Base-by-base conservation (phyloP, 1,140 invertebrate genomes). In the Drosophila kikkawai region DNA sequence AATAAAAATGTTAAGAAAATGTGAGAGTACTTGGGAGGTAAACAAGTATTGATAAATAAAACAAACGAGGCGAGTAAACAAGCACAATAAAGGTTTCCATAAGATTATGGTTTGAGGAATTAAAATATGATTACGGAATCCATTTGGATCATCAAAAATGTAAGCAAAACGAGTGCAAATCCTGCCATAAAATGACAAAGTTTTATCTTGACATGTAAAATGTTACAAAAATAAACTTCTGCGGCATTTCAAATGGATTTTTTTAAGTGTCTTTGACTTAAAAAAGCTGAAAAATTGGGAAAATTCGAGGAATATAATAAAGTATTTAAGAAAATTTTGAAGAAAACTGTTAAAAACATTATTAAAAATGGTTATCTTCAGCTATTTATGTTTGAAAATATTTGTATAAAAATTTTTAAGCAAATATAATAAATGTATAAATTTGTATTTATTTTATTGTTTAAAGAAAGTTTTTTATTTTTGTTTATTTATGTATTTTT, bases 21-120 rank as follows among this genome's bases (percentile, higher is more conserved):
- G 13, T 19, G 8, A 2, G 34, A n/a, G 34, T 53, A 0, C 3
- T 34, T 5, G n/a, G 34, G 12, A 15, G 32, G 5, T 37, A 22
- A 56, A 37, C 34, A 37, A 61, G 50, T 53, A 41, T 32, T 1
- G 29, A 11, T 2, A 53, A 53, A 63, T 63, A 11, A 41, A 55
- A 55, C 48, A 53, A 63, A 39, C 36, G 22, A 29, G 34, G 34
- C 47, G 50, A 11, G 13, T 32, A 41, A 63, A 53, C 47, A 41
- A 1, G 22, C 32, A 55, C 36, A 37, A 55, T 39, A 39, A 55
- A 36, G 7, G 9, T 36, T 53, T 53, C 32, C 17, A 34, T 19
- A 17, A 50, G 19, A 34, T 51, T 37, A 29, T n/a, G 45, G 22
- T 12, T 48, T 22, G 4, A 22, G 13, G 51, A 15, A 37, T 37